Evolutionary conservation across 2,888 invertebrate genomes (phyloP).

Genomic region (Oegoconia quadripuncta): DNA sequence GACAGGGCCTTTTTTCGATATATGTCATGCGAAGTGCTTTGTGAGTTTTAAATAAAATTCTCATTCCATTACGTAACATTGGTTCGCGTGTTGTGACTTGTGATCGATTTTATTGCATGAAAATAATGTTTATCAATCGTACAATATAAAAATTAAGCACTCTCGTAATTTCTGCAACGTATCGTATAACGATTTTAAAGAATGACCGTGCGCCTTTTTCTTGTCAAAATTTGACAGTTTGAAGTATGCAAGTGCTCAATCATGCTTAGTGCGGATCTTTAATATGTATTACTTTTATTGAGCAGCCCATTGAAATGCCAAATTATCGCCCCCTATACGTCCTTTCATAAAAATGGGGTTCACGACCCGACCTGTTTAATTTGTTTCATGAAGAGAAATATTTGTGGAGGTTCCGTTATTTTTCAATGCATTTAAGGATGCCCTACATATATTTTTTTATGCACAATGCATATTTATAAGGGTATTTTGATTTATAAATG

Average conservation of each 20-base stretch:
- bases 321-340: slow-evolving; percentile 1
- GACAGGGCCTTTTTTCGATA: too few species aligned
- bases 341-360: neutral
- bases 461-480: too few species aligned
- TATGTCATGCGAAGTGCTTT: too few species aligned
- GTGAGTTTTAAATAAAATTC: too few species aligned
- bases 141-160: slow-evolving; percentile 1
- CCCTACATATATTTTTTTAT: too few species aligned
- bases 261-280: slow-evolving; percentile 2
- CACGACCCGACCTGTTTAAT: neutral
- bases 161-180: neutral
- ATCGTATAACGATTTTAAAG: neutral
- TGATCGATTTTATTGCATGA: too few species aligned
- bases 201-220: neutral
- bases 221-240: neutral
- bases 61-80: too few species aligned
- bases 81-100: too few species aligned
- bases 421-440: too few species aligned
- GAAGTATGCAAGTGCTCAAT: neutral
- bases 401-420: neutral
- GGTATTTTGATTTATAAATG: too few species aligned
- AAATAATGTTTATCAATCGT: neutral
- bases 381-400: neutral
- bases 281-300: neutral
- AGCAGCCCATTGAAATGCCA: neutral